phyloP scores from a whole-genome alignment of 2,797 vertebrate species.

The Rhinoraja longicauda region DNA sequence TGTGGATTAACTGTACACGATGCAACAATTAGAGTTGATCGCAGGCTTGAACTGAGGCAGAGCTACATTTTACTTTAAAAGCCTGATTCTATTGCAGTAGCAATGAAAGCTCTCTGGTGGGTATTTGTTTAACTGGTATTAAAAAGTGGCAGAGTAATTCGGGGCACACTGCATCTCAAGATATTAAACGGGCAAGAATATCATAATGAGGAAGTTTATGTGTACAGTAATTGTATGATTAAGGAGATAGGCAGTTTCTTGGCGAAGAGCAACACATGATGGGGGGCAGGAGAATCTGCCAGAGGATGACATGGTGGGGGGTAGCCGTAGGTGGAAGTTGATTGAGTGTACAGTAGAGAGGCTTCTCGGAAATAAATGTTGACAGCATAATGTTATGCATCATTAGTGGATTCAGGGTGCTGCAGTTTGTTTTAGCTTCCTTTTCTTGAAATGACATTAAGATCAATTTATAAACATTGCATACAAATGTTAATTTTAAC shows the following conservation, averaged over 20 bases:
- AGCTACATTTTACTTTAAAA: not conserved
- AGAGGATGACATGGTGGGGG: too few relatives aligned
- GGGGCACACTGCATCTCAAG: too few relatives aligned
- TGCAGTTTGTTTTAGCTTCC: not conserved
- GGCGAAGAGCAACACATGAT: not conserved
- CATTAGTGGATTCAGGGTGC: not conserved
- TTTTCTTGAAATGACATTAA: not conserved
- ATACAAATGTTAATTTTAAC: slow-evolving; percentile 7
- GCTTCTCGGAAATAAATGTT: not conserved
- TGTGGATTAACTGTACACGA: not conserved
- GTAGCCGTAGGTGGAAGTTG: not conserved
- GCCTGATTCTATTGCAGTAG: not conserved
- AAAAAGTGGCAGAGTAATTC: not conserved
- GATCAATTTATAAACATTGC: not conserved
- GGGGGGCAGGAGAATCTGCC: too few relatives aligned
- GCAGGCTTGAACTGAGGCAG: not conserved
- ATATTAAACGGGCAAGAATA: not conserved
- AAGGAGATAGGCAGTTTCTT: not conserved
- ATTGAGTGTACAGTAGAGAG: not conserved
- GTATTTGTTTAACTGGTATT: not conserved
- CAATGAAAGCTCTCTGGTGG: not conserved
- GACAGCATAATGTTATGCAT: not conserved
- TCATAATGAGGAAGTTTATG: not conserved
- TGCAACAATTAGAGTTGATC: not conserved
- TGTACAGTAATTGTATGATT: not conserved